These are phyloP conservation scores for Ypsolopha scabrella DNA, from an alignment of 2,888 invertebrate species.

Conservation along the genomic window DNA sequence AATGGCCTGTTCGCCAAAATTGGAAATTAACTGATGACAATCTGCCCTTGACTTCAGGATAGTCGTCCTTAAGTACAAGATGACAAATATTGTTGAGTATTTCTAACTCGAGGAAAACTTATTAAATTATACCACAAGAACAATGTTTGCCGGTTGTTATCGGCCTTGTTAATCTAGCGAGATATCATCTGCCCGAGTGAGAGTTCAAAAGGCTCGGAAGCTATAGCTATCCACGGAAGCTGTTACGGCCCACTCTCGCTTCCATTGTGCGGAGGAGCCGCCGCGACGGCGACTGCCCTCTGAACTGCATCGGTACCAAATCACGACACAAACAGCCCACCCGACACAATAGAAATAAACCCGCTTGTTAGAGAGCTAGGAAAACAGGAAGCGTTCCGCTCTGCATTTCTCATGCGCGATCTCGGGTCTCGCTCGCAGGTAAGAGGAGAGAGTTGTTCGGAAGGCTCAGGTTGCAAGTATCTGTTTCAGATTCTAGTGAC, in stretches of 20 bases:
- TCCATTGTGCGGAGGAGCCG: constrained; percentile 46
- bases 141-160: neutral
- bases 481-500: constrained; percentile 44
- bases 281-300: constrained; percentile 47
- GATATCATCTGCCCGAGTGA: constrained; percentile 16
- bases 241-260: constrained; percentile 48
- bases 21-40: neutral
- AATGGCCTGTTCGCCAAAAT: neutral
- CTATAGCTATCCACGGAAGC: constrained; percentile 44
- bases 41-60: neutral
- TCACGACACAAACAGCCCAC: constrained; percentile 20
- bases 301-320: constrained; percentile 44
- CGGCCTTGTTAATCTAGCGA: neutral
- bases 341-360: constrained; percentile 42
- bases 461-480: constrained; percentile 47
- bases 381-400: constrained; percentile 63
- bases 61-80: neutral
- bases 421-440: constrained; percentile 28
- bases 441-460: constrained; percentile 52
- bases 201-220: constrained; percentile 39
- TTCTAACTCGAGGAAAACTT: no score
- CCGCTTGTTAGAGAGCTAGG: constrained; percentile 17
- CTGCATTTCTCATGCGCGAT: constrained; percentile 33
- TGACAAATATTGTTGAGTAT: neutral
- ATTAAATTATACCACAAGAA: neutral